Evolutionary conservation across 2,888 invertebrate species (phyloP).

Genomic region (Ornithoptera priamus): DNA sequence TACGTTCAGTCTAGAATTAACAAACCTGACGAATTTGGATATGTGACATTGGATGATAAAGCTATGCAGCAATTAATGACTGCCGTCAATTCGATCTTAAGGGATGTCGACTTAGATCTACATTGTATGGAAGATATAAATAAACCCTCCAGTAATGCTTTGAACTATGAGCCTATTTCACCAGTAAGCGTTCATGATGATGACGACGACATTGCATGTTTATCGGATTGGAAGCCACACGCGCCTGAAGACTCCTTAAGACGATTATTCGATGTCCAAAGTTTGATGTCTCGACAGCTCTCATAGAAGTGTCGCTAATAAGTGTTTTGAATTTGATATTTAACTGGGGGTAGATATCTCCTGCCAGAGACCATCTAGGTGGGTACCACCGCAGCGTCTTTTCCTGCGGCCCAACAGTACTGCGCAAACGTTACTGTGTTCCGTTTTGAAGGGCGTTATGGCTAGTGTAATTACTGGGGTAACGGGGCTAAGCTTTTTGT

Average conservation of each 20-base stretch:
- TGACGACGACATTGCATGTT: constrained; percentile 19
- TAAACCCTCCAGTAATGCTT: constrained; percentile 27
- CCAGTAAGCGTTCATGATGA: constrained; percentile 47
- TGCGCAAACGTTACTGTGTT: too few species aligned
- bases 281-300: constrained; percentile 3
- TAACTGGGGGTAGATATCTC: too few species aligned
- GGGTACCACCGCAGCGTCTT: too few species aligned
- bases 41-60: constrained; percentile 51
- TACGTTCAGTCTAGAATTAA: constrained; percentile 49
- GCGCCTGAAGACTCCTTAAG: constrained; percentile 31
- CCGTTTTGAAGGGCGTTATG: too few species aligned
- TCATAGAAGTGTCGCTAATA: neutral
- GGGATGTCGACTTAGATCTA: constrained; percentile 28
- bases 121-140: constrained; percentile 9
- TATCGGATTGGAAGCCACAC: constrained; percentile 26
- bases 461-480: too few species aligned
- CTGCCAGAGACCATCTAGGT: too few species aligned
- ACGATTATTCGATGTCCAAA: constrained; percentile 31
- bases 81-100: constrained; percentile 46
- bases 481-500: too few species aligned
- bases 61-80: constrained; percentile 45
- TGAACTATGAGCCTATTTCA: constrained; percentile 57
- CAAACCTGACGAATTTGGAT: constrained; percentile 49
- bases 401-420: too few species aligned
- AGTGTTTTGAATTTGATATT: too few species aligned